A percentile compares a stretch with the other conserved stretches of the same genome.
Evolutionary conservation across 2,113 vertebrate species (phyloP).

Genomic region (mouse (Mus musculus)): DNA sequence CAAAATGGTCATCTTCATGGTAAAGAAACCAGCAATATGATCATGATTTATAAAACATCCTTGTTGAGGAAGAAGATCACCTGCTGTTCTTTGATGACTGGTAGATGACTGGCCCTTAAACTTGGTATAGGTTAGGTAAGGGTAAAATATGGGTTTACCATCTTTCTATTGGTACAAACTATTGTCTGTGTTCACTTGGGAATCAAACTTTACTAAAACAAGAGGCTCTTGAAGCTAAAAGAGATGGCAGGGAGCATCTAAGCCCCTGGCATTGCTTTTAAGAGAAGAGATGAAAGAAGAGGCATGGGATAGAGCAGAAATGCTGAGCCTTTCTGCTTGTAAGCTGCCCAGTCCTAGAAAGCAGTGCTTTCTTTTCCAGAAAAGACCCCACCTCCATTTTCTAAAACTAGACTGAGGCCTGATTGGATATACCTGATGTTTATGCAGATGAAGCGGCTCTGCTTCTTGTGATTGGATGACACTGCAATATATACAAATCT

Average conservation of each 20-base stretch:
- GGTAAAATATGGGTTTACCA: background rate
- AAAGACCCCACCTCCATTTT: background rate
- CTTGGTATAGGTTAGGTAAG: background rate
- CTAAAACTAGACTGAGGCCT: background rate
- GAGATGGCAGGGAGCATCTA: background rate
- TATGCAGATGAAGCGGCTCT: fast-evolving
- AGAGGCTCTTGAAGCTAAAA: background rate
- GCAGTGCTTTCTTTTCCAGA: background rate
- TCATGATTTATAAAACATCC: background rate
- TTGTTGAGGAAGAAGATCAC: fast-evolving
- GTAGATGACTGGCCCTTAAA: background rate
- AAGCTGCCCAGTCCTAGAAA: background rate
- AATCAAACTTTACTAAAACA: background rate
- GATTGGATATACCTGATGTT: fast-evolving
- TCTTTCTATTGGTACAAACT: background rate
- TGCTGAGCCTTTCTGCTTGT: too few relatives aligned
- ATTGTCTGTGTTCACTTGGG: background rate
- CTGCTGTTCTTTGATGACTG: background rate
- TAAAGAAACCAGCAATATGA: background rate
- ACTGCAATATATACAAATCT: background rate
- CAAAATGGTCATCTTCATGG: background rate
- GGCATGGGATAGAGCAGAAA: background rate
- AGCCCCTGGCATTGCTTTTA: background rate
- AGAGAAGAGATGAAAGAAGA: background rate
- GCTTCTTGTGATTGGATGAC: too few relatives aligned